Conservation (phyloP, 2,113 vertebrate genomes). For the Oplegnathus fasciatus region DNA sequence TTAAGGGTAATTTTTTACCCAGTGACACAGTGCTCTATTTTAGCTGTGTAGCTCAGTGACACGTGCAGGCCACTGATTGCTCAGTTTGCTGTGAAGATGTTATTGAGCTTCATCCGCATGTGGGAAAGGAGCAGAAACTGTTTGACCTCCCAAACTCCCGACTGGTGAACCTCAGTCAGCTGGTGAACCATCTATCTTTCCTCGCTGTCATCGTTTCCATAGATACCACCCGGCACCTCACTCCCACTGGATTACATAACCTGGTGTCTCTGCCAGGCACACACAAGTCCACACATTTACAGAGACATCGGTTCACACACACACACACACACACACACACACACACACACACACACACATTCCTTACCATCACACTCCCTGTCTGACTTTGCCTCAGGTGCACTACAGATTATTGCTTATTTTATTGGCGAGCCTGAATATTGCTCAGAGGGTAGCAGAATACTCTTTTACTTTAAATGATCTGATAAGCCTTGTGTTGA, state of each 20-base stretch:
- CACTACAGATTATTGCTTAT: neutral
- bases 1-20: neutral
- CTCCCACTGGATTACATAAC: conserved; percentile 72
- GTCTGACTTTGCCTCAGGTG: conserved; percentile 38
- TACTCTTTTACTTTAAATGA: neutral
- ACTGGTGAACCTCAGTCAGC: conserved; percentile 24
- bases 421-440: neutral
- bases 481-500: neutral
- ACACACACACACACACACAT: conserved; percentile 30
- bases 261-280: conserved; percentile 39
- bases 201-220: conserved; percentile 63
- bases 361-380: conserved; percentile 48
- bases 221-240: conserved; percentile 67
- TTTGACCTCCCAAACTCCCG: conserved; percentile 21
- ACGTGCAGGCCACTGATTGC: neutral
- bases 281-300: conserved; percentile 39
- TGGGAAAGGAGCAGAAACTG: conserved; percentile 16
- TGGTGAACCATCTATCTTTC: conserved; percentile 47
- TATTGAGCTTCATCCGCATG: neutral
- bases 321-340: conserved; percentile 24
- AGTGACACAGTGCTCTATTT: conserved; percentile 24
- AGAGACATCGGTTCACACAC: conserved; percentile 30
- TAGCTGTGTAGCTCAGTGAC: conserved; percentile 11
- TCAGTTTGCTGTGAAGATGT: neutral
- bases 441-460: neutral